A percentile compares a stretch with the other conserved stretches of the same genome.
Evolutionary conservation across 1,140 invertebrate species (phyloP).

Genomic region (Solenopsis invicta): DNA sequence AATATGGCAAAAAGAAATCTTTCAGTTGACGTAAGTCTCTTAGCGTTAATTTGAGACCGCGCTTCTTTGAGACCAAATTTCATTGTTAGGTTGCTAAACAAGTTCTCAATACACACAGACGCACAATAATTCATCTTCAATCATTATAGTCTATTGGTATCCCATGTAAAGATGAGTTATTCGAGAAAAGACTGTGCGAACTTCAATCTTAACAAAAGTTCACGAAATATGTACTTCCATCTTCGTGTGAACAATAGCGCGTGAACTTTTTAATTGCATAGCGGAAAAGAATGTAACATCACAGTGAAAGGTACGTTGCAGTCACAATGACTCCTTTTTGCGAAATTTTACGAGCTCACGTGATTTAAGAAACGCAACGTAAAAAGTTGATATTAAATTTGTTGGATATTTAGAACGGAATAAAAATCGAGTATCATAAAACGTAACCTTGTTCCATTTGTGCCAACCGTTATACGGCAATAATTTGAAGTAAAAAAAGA

Average conservation of each 20-base stretch:
- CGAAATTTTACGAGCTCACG: slow-evolving; percentile 44
- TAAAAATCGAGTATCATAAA: slow-evolving; percentile 20
- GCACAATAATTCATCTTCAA: background rate
- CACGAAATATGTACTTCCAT: slow-evolving; percentile 35
- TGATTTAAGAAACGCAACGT: slow-evolving; percentile 31
- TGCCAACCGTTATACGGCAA: background rate
- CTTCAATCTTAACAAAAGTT: slow-evolving; percentile 53
- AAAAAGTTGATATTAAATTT: slow-evolving; percentile 42
- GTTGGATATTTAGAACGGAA: background rate
- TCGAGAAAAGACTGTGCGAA: background rate
- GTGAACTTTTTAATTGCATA: slow-evolving; percentile 60
- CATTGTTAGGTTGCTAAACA: background rate
- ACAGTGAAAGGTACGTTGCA: slow-evolving; percentile 42
- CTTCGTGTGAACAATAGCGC: slow-evolving; percentile 49
- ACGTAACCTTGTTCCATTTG: background rate
- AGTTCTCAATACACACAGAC: background rate
- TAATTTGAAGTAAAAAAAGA: slow-evolving; percentile 20
- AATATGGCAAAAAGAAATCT: background rate
- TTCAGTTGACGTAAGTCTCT: background rate
- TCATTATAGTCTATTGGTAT: background rate
- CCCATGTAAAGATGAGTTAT: background rate
- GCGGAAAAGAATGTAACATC: slow-evolving; percentile 55
- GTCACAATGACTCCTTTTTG: slow-evolving; percentile 29
- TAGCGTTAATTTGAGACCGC: background rate
- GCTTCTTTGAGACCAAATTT: slow-evolving; percentile 13